A percentile compares a stretch with the other conserved stretches of the same genome.
phyloP scores from a whole-genome alignment of 2,797 vertebrate species.

The Crocodylus rhombifer region DNA sequence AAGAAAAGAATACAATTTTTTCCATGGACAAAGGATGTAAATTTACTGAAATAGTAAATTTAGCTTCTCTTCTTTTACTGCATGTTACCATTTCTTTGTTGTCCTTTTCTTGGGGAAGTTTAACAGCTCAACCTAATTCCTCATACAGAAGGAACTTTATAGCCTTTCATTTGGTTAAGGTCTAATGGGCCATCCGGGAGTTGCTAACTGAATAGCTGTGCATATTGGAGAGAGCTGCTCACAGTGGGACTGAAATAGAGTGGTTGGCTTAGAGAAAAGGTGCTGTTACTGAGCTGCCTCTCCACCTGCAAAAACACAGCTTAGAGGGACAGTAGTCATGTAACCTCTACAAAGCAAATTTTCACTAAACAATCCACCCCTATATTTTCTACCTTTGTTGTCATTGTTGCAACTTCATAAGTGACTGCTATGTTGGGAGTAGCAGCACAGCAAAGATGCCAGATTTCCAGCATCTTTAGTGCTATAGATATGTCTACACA shows the following conservation, averaged over 20 bases:
- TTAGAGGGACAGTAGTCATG: conserved; percentile 16
- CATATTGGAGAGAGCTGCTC: conserved; percentile 3
- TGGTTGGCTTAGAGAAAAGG: conserved; percentile 45
- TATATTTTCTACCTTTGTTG: not conserved
- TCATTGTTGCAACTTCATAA: not conserved
- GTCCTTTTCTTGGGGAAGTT: conserved; percentile 55
- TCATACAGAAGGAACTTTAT: conserved; percentile 47
- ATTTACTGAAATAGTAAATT: conserved; percentile 47
- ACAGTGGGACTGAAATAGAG: conserved; percentile 37
- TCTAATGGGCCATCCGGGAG: conserved; percentile 39
- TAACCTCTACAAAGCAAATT: not conserved
- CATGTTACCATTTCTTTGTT: conserved; percentile 53
- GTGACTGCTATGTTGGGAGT: not conserved
- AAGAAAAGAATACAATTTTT: conserved; percentile 13
- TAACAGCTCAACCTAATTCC: conserved; percentile 64
- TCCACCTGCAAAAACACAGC: conserved; percentile 63
- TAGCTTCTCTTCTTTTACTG: conserved; percentile 23
- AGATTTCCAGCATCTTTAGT: not conserved
- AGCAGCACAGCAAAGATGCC: not conserved
- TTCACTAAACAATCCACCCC: not conserved
- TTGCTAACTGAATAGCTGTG: conserved; percentile 1
- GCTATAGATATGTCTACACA: not conserved
- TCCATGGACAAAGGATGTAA: conserved; percentile 10
- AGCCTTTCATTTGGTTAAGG: conserved; percentile 54
- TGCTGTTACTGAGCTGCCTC: conserved; percentile 23